Conservation (phyloP, 2,888 invertebrate genomes). For the Cyclophora punctaria region DNA sequence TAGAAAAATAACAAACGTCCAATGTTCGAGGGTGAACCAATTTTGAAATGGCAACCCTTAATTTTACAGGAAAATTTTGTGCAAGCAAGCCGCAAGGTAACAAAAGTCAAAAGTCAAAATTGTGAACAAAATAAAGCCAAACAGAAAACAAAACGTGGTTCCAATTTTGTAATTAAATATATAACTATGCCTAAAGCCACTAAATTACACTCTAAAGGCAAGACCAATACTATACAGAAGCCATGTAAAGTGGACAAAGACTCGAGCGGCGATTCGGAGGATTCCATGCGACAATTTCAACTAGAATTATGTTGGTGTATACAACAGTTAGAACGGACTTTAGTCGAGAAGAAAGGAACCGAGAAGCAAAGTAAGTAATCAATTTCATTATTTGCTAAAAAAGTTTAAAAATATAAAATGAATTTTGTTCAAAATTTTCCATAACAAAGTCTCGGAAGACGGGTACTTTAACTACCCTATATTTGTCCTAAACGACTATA, state of each 20-base stretch:
- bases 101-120: conserved; percentile 7
- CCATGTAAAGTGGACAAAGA: conserved; percentile 46
- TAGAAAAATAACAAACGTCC: no score
- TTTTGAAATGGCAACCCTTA: no score
- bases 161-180: conserved; percentile 1
- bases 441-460: no score
- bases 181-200: conserved; percentile 59
- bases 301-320: conserved; percentile 88
- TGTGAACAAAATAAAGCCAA: conserved; percentile 11
- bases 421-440: no score
- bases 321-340: conserved; percentile 78
- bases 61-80: no score
- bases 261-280: conserved; percentile 44
- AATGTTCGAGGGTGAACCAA: no score
- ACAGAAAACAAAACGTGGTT: conserved; percentile 40
- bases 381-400: not conserved
- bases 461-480: no score
- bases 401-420: no score
- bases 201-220: conserved; percentile 60
- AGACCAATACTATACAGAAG: conserved; percentile 55
- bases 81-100: conserved; percentile 16
- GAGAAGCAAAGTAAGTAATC: conserved; percentile 73
- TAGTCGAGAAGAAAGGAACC: conserved; percentile 76
- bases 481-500: no score
- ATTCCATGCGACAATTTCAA: conserved; percentile 80